A percentile compares a stretch with the other conserved stretches of the same genome.
phyloP scores from a whole-genome alignment of 2,888 invertebrate species.

The Ophion ellenae region DNA sequence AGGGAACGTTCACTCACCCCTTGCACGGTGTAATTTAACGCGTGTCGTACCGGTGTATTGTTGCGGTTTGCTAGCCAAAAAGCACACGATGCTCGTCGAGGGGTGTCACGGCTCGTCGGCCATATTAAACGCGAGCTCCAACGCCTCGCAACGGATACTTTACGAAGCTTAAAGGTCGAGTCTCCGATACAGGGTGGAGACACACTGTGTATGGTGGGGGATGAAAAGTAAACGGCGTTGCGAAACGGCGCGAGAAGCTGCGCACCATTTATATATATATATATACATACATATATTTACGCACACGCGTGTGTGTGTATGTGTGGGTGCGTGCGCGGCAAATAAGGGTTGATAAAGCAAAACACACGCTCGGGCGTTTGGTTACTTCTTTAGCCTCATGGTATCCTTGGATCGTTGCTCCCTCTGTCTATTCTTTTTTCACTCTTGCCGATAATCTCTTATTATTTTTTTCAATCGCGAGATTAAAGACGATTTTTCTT shows the following conservation, averaged over 20 bases:
- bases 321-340: too few species aligned
- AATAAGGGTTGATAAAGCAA: conserved; percentile 11
- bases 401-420: too few species aligned
- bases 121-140: conserved; percentile 74
- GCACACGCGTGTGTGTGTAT: too few species aligned
- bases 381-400: too few species aligned
- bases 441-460: too few species aligned
- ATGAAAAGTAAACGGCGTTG: conserved; percentile 23
- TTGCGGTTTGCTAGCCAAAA: conserved; percentile 52
- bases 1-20: conserved; percentile 37
- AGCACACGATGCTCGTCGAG: conserved; percentile 72
- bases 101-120: conserved; percentile 76
- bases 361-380: too few species aligned
- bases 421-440: too few species aligned
- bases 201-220: not conserved
- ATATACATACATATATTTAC: not conserved
- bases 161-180: conserved; percentile 51
- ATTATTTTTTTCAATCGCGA: too few species aligned
- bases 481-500: too few species aligned
- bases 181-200: conserved; percentile 31
- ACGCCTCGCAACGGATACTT: conserved; percentile 72
- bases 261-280: conserved; percentile 37
- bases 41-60: conserved; percentile 39
- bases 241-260: conserved; percentile 44
- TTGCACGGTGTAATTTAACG: conserved; percentile 1